Evolutionary conservation across 2,113 vertebrate genomes (phyloP), one percentile per base, ranked within the genome.

Genomic region (Hepsetus odoe): DNA sequence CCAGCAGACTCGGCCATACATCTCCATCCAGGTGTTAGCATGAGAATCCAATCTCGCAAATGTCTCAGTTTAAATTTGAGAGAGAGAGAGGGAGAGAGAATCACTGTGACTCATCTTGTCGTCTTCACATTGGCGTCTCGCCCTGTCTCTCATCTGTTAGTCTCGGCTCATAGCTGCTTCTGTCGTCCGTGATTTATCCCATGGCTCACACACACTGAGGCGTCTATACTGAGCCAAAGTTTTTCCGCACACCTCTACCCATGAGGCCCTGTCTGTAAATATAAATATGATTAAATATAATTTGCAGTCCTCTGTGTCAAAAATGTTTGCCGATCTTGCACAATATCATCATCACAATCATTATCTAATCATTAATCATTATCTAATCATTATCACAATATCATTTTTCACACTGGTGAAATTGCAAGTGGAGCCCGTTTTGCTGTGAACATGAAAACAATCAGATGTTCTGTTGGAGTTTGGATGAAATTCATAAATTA

Each of bases 1-100:
- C 20, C 10, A 28, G 32, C 35, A 59, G 53, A 28, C 30, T 33
- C 67, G 51, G 73, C 24, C 66, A 68, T 76, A 67, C 58, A 51
- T 62, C 64, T 75, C 77, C 49, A 74, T 80, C 40, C 59, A 74
- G 71, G 70, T 82, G 72, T 75, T 83, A 65, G 75, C 76, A 75
- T 18, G 59, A 75, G 70, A 83, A 72, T 67, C 65, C 53, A 78
- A 59, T 67, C 44, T 78, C 35, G 40, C 66, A 42, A 72, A 76
- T 64, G 58, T 78, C 53, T 79, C 42, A 51, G 51, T 73, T 73
- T 30, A 59, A 49, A 80, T 73, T 77, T 77, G 78, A 42, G 55
- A 49, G 30, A 49, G 72, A 66, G 65, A 51, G 71, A 73, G 71
- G 35, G 24, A 5, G 42, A 38, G 38, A 35, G 46, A 76, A 69